phyloP scores from a whole-genome alignment of 2,797 vertebrate genomes.

The Helostoma temminkii region DNA sequence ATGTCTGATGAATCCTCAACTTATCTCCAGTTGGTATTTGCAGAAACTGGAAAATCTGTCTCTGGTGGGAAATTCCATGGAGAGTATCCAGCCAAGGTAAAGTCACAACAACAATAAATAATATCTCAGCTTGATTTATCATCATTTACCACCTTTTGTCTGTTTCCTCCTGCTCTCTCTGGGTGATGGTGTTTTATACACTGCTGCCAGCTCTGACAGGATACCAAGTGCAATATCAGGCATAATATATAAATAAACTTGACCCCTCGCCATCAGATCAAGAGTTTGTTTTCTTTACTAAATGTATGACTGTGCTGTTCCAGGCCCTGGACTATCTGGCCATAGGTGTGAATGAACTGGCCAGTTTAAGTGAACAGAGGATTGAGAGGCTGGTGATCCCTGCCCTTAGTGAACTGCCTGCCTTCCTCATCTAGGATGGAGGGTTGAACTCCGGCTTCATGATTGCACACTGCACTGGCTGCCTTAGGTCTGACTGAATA shows the following conservation, averaged over 20 bases:
- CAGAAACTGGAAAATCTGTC: conserved; percentile 16
- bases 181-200: too few species aligned
- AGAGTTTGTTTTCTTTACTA: too few species aligned
- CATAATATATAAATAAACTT: too few species aligned
- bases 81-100: too few species aligned
- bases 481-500: conserved; percentile 42
- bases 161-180: too few species aligned
- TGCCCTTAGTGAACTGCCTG: too few species aligned
- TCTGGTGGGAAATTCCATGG: conserved; percentile 34
- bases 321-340: conserved; percentile 56
- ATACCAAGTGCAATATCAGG: too few species aligned
- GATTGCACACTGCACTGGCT: conserved; percentile 58
- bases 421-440: conserved; percentile 48
- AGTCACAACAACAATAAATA: too few species aligned
- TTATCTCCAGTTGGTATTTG: conserved; percentile 38
- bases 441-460: conserved; percentile 64
- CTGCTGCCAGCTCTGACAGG: too few species aligned
- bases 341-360: conserved; percentile 40
- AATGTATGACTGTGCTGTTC: background rate
- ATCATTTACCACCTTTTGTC: too few species aligned
- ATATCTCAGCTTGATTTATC: too few species aligned
- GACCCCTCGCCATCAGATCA: too few species aligned
- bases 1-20: background rate
- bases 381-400: conserved; percentile 59
- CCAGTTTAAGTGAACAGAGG: conserved; percentile 55